Base-by-base conservation (phyloP, 2,888 invertebrate species). In the Parthenolecanium corni region DNA sequence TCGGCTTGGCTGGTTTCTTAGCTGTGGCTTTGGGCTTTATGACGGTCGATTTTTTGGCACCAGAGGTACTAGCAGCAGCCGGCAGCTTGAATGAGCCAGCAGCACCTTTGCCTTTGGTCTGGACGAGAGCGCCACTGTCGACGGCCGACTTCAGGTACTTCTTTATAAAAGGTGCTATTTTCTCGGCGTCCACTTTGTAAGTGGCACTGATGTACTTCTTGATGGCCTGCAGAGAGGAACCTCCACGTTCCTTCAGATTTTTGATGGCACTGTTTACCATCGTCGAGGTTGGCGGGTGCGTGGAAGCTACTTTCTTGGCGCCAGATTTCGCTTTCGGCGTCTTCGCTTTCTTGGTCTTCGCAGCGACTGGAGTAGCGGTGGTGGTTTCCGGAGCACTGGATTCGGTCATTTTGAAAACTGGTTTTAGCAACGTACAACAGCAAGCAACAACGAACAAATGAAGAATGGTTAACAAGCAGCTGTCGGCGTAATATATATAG, bases 141-240 rank as follows among this genome's bases (percentile, higher is more conserved):
- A 82, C 78, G 21, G 79, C 79, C 18, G 73, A 70, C 70, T 79
- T 81, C 66, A 82, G 68, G 67, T 78, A 80, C 64, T 78, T 79
- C 67, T 77, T 80, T 67, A 83, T 81, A 71, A 77, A 80, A 1
- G 76, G 76, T 1, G 78, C 75, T 49, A 79, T 70, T 68, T 79
- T 81, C 64, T 79, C 78, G 1, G 76, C 74, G 69, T 82, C 81
- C 9, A 80, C 74, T 65, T 78, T 78, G 75, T 82, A 81, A 63
- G 76, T 78, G 21, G 76, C 73, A 11, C 76, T 72, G 54, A 84
- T 77, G 71, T 80, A 82, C 69, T 83, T 83, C 70, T 81, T 82
- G 71, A 82, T 82, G 1, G 79, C 79, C 44, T 71, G 70, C 4
- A 73, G 67, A 1, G 81, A 81, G 1, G 64, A 64, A 1, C 80